Evolutionary conservation across 1,140 invertebrate genomes (phyloP), one percentile per base, ranked within the genome.

Genomic region (Hylyphantes graminicola): DNA sequence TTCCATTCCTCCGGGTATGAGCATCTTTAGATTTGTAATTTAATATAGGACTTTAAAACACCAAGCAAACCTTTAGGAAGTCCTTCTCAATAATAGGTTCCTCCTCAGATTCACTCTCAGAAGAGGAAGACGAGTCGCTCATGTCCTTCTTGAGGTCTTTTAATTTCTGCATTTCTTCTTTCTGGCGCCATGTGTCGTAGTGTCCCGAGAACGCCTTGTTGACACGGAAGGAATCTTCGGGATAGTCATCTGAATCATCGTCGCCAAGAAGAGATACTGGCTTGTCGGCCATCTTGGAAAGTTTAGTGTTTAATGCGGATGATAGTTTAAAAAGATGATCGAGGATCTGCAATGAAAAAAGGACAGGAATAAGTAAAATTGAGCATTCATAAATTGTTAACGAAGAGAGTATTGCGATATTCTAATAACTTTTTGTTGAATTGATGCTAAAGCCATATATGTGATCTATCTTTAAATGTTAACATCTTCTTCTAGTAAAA

Each of bases 161-260:
- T 59, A 94, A 94, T 92, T 95, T 96, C 87, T 96, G 93, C 21
- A 95, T 89, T 89, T 96, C 94, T 90, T 97, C 96, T 88, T 95
- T 96, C 87, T 94, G 92, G 79, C 96, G 91, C 92, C 95, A 95
- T 78, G 88, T 91, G 87, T 96, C 92, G 88, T 97, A 97, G 87
- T 93, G 93, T 87, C 94, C 93, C 0, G 95, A 95, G 90, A 96
- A 97, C 70, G 93, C 92, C 87, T 93, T 92, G 89, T 96, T 94
- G 67, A 94, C 93, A 87, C 93, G 93, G 19, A 96, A 89, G 17
- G 73, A 59, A 13, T 12, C 50, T 50, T 75, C 80, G 10, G 55
- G 17, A 2, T 70, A 63, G n/a, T 75, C 64, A 61, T 65, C 80
- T 13, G 80, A 82, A 15, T 55, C 54, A 5, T 57, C 55, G 54